phyloP scores from a whole-genome alignment of 2,888 invertebrate species.

The Germaria angustata region DNA sequence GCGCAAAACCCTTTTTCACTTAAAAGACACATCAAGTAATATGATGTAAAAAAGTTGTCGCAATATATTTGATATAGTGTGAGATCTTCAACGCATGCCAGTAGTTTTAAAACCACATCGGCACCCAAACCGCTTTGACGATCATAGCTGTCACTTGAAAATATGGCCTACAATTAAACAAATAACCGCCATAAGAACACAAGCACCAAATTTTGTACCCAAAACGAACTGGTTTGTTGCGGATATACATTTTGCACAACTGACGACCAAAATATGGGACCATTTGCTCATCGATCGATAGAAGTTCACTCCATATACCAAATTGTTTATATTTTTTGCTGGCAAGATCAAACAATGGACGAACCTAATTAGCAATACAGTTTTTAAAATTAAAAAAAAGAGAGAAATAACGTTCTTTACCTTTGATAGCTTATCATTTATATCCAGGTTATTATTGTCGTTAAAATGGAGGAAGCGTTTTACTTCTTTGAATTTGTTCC shows the following conservation, averaged over 20 bases:
- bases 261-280: conserved; percentile 30
- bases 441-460: conserved; percentile 31
- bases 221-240: conserved; percentile 13
- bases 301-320: conserved; percentile 17
- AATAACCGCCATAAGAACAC: conserved; percentile 4
- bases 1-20: conserved; percentile 23
- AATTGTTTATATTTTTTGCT: conserved; percentile 9
- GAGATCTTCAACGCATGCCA: no score
- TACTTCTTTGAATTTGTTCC: conserved; percentile 22
- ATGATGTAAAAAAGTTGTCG: no score
- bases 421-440: conserved; percentile 9
- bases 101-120: not conserved
- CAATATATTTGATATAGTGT: not conserved
- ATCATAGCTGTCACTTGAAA: no score
- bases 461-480: conserved; percentile 21
- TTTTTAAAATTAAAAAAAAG: not conserved
- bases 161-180: conserved; percentile 13
- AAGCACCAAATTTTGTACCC: no score
- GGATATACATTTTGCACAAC: conserved; percentile 1
- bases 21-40: conserved; percentile 13
- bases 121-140: no score
- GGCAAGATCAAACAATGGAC: conserved; percentile 8
- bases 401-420: not conserved
- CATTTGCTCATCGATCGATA: conserved; percentile 7
- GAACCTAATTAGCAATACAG: no score